Evolutionary conservation across 2,797 vertebrate species (phyloP).

Genomic region (Premnoplex brunnescens): DNA sequence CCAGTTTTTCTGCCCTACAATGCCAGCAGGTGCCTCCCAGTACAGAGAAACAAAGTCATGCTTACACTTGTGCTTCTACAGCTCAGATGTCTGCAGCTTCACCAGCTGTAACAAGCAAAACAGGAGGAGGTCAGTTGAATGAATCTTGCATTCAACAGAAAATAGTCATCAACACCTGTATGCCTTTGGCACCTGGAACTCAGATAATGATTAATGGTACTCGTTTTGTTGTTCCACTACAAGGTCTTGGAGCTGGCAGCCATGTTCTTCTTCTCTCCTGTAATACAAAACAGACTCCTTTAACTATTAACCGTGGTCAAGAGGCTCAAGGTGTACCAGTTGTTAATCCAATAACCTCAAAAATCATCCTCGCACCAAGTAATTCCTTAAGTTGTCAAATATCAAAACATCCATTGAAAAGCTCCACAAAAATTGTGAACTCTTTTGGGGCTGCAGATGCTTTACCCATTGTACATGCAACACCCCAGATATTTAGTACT

Average conservation of each 20-base stretch:
- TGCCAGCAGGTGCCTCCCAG: slow-evolving; percentile 64
- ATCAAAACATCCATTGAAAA: slow-evolving; percentile 70
- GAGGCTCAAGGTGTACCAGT: slow-evolving; percentile 58
- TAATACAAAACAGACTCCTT: slow-evolving; percentile 73
- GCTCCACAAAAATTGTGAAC: slow-evolving; percentile 76
- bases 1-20: slow-evolving; percentile 53
- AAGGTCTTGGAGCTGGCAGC: slow-evolving; percentile 91
- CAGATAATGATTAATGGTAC: slow-evolving; percentile 93
- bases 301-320: slow-evolving; percentile 64
- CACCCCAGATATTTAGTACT: slow-evolving; percentile 77
- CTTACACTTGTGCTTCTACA: slow-evolving; percentile 33
- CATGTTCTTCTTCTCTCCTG: slow-evolving; percentile 90
- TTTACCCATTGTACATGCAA: slow-evolving; percentile 62
- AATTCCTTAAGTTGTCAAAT: slow-evolving; percentile 64
- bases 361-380: slow-evolving; percentile 61
- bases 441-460: slow-evolving; percentile 67
- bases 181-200: slow-evolving; percentile 90
- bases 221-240: slow-evolving; percentile 90
- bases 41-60: slow-evolving; percentile 62
- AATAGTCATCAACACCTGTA: slow-evolving; percentile 91
- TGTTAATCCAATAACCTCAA: slow-evolving; percentile 68
- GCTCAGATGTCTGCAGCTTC: slow-evolving; percentile 49
- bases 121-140: slow-evolving; percentile 56
- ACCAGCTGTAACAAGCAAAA: slow-evolving; percentile 48
- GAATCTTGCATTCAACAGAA: slow-evolving; percentile 85